phyloP scores from a whole-genome alignment of 2,888 invertebrate species.

The Herminia tarsipennalis region DNA sequence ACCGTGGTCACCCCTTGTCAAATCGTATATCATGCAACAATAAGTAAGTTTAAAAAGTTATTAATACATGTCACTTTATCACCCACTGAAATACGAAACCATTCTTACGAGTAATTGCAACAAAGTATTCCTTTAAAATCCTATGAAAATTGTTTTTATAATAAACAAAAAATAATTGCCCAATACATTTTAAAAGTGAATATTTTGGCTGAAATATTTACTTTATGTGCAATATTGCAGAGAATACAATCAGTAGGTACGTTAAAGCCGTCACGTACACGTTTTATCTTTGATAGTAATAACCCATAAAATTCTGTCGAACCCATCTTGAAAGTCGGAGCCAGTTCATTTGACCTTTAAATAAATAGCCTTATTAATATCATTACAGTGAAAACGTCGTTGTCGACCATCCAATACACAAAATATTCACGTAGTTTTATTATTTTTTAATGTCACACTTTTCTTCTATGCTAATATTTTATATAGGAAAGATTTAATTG shows the following conservation, averaged over 20 bases:
- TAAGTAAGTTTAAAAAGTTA: too few species aligned
- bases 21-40: too few species aligned
- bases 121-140: too few species aligned
- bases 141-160: not conserved
- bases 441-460: too few species aligned
- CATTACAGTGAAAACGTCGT: constrained; percentile 57
- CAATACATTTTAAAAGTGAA: not conserved
- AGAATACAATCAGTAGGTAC: constrained; percentile 21
- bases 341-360: constrained; percentile 76
- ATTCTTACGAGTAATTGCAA: too few species aligned
- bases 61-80: too few species aligned
- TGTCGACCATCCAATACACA: constrained; percentile 43
- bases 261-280: constrained; percentile 31
- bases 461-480: too few species aligned
- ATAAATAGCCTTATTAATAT: constrained; percentile 73
- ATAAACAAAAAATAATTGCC: constrained; percentile 1
- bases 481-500: too few species aligned
- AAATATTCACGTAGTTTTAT: too few species aligned
- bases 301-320: constrained; percentile 59
- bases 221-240: constrained; percentile 8
- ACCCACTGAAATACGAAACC: too few species aligned
- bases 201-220: constrained; percentile 1
- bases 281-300: constrained; percentile 52
- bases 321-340: constrained; percentile 64
- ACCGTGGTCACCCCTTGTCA: too few species aligned